phyloP scores from a whole-genome alignment of 2,888 invertebrate genomes.

The Tolmerus cingulatus region DNA sequence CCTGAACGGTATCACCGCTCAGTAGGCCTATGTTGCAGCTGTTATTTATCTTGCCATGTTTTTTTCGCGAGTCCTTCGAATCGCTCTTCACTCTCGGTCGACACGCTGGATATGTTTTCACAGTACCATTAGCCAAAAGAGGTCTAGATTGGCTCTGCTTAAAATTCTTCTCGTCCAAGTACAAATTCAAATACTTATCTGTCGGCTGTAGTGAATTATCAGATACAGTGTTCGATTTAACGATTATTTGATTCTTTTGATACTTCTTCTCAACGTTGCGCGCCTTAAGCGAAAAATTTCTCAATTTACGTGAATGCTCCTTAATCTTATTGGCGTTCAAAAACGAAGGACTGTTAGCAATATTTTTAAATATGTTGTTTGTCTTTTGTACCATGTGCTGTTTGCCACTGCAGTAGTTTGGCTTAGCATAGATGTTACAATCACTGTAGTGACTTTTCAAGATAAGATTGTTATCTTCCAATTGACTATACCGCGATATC shows the following conservation, averaged over 20 bases:
- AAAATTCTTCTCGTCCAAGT: slow-evolving; percentile 58
- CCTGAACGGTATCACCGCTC: slow-evolving; percentile 59
- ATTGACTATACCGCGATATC: slow-evolving; percentile 53
- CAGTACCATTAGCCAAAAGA: slow-evolving; percentile 59
- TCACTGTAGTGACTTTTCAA: slow-evolving; percentile 62
- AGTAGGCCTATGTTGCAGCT: slow-evolving; percentile 58
- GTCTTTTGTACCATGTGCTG: slow-evolving; percentile 58
- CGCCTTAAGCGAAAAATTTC: slow-evolving; percentile 61
- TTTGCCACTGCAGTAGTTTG: slow-evolving; percentile 44
- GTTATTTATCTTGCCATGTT: slow-evolving; percentile 59
- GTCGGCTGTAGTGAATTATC: slow-evolving; percentile 62
- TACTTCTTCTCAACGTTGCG: slow-evolving; percentile 53
- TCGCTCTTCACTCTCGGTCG: slow-evolving; percentile 61
- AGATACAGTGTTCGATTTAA: slow-evolving; percentile 62
- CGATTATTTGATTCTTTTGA: slow-evolving; percentile 58
- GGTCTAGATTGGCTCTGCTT: slow-evolving; percentile 51
- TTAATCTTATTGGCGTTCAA: slow-evolving; percentile 61
- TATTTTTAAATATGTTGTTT: slow-evolving; percentile 61
- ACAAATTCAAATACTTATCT: slow-evolving; percentile 61
- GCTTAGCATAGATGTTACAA: slow-evolving; percentile 58
- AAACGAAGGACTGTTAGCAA: slow-evolving; percentile 62
- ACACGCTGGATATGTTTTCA: slow-evolving; percentile 60
- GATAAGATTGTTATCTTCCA: slow-evolving; percentile 53
- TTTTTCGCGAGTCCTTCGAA: slow-evolving; percentile 55
- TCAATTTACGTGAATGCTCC: slow-evolving; percentile 61